Evolutionary conservation across 2,797 vertebrate genomes (phyloP).

Genomic region (Yasuhikotakia modesta): DNA sequence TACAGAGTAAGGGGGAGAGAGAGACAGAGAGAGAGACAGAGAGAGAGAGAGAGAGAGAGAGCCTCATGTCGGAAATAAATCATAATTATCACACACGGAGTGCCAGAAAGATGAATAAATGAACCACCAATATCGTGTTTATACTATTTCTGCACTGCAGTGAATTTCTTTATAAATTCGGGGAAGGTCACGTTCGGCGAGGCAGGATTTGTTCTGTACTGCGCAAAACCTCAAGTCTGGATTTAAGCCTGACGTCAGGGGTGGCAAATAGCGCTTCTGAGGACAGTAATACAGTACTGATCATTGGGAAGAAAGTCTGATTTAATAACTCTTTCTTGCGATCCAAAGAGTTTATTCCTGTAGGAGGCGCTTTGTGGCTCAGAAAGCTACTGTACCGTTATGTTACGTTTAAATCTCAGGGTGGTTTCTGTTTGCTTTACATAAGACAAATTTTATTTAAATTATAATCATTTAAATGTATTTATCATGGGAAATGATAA

Average conservation of each 20-base stretch:
- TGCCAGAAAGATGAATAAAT: background rate
- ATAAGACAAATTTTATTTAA: background rate
- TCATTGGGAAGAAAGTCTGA: conserved; percentile 4
- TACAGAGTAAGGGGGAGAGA: too few species aligned
- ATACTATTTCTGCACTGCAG: conserved; percentile 71
- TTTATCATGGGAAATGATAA: background rate
- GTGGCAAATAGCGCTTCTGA: conserved; percentile 70
- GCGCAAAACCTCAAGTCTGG: conserved; percentile 77
- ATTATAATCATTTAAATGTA: too few species aligned
- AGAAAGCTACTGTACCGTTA: background rate
- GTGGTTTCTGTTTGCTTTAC: background rate
- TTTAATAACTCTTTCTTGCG: background rate
- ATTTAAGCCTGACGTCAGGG: conserved; percentile 78
- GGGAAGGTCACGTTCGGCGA: conserved; percentile 72
- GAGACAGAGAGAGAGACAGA: too few species aligned
- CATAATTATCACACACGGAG: background rate
- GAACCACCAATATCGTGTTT: background rate
- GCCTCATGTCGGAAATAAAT: background rate
- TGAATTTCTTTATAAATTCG: conserved; percentile 60
- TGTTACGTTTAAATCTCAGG: background rate
- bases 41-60: too few species aligned
- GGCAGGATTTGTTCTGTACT: conserved; percentile 67
- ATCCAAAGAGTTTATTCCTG: background rate
- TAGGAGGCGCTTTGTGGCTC: conserved; percentile 15
- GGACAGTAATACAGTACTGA: conserved; percentile 30